phyloP scores from a whole-genome alignment of 2,888 invertebrate genomes.

The Lathronympha strigana region DNA sequence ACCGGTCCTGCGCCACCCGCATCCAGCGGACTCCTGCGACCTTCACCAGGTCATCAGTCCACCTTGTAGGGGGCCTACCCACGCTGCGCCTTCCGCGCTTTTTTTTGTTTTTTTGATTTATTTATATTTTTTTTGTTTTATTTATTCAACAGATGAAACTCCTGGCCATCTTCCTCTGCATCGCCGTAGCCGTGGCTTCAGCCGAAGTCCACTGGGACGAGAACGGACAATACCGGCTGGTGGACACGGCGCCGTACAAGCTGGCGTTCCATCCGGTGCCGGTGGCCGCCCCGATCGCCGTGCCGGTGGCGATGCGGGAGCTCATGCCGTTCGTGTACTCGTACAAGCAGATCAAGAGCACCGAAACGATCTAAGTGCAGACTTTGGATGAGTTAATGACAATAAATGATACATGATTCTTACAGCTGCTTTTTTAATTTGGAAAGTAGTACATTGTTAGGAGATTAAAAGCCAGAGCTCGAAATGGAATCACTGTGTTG shows the following conservation, averaged over 20 bases:
- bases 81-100: too few species aligned
- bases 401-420: background rate
- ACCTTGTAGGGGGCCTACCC: too few species aligned
- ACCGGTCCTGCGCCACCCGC: too few species aligned
- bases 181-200: constrained; percentile 44
- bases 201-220: constrained; percentile 49
- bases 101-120: too few species aligned
- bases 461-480: too few species aligned
- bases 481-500: too few species aligned
- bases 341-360: constrained; percentile 5
- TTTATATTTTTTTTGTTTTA: background rate
- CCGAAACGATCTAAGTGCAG: background rate
- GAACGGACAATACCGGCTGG: constrained; percentile 46
- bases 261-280: background rate
- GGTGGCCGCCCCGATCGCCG: background rate
- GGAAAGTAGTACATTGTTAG: too few species aligned
- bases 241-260: constrained; percentile 30
- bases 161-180: constrained; percentile 40
- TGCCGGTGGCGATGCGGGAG: background rate
- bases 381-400: background rate
- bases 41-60: too few species aligned
- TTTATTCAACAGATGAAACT: constrained; percentile 52
- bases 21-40: too few species aligned
- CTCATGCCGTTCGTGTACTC: constrained; percentile 1
- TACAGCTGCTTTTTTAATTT: background rate